Percentiles rank a stretch among this genome's conserved stretches.
phyloP scores from a whole-genome alignment of 2,113 vertebrate species.

The Charina bottae region DNA sequence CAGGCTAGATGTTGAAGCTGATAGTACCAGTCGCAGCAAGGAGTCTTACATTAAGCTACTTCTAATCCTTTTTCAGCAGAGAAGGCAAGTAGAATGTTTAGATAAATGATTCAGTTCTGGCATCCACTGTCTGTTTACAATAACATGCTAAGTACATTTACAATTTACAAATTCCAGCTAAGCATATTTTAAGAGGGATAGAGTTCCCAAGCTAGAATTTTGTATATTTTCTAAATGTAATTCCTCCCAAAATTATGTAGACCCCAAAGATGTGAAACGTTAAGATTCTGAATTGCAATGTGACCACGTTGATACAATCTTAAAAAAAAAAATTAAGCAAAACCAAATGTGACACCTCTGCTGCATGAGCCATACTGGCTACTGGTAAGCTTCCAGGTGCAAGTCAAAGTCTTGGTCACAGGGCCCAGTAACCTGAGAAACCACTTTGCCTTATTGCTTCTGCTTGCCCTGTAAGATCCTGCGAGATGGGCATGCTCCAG shows the following conservation, averaged over 20 bases:
- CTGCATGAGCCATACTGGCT: neutral
- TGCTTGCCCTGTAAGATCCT: neutral
- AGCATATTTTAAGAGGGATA: neutral
- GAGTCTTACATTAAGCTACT: constrained; percentile 1
- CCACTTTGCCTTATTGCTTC: neutral
- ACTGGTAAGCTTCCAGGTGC: neutral
- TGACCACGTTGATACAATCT: neutral
- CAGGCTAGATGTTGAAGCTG: constrained; percentile 23
- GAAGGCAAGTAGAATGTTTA: neutral
- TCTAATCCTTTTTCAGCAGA: constrained; percentile 36
- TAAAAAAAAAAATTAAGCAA: neutral
- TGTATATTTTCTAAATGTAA: too few relatives aligned
- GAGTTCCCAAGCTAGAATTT: neutral
- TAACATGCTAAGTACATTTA: neutral
- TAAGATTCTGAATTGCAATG: neutral
- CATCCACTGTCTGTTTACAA: neutral
- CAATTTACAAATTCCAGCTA: neutral
- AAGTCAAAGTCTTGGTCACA: neutral
- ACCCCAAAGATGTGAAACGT: neutral
- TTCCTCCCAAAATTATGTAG: neutral
- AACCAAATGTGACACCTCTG: neutral
- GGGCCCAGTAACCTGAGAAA: neutral
- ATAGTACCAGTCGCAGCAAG: constrained; percentile 15
- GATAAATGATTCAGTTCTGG: neutral
- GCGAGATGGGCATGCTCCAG: neutral